Evolutionary conservation across 1,140 invertebrate species (phyloP), one percentile per base, ranked within the genome.

Genomic region (Panonychus citri): DNA sequence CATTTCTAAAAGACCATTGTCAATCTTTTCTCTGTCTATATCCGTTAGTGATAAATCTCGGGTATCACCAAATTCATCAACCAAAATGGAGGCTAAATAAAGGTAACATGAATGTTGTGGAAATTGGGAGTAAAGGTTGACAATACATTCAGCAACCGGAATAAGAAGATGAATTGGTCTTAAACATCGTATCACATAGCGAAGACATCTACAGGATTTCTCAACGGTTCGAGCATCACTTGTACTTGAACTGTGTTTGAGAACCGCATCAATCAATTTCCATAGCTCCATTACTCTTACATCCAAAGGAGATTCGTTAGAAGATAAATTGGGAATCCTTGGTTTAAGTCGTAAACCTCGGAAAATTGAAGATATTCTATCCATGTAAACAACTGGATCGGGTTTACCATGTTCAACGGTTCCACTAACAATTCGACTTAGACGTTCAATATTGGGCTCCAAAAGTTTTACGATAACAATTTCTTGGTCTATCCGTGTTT

Each of bases 81-180:
- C 90, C 46, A 98, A 71, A 64, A 98, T 89, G 61, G 85, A 89
- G 13, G 72, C 71, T 52, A 97, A 74, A 67, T 97, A 97, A 3
- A 97, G 76, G 66, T 93, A 86, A 70, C 90, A 95, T 53, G 87
- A 91, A 70, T 96, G 90, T 61, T 83, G 78, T n/a, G 60, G 63
- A 68, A 86, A 78, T 21, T 72, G 61, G 21, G 75, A 69, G 69
- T 96, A 98, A n/a, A 94, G 72, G 43, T 73, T 68, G 1, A 90
- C 80, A 66, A 96, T 85, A 77, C 87, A 37, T 15, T 56, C 42
- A 12, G 60, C 60, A 28, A 61, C 53, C 10, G 50, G 54, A 26
- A 56, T 48, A n/a, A 61, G n/a, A 28, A 61, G 25, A 15, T 50
- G 60, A 1, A 26, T 40, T 8, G 60, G 60, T 52, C 54, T 56